Evolutionary conservation across 2,888 invertebrate genomes (phyloP), one percentile per base, ranked within the genome.

Genomic region (Sphaeridia pumilis): DNA sequence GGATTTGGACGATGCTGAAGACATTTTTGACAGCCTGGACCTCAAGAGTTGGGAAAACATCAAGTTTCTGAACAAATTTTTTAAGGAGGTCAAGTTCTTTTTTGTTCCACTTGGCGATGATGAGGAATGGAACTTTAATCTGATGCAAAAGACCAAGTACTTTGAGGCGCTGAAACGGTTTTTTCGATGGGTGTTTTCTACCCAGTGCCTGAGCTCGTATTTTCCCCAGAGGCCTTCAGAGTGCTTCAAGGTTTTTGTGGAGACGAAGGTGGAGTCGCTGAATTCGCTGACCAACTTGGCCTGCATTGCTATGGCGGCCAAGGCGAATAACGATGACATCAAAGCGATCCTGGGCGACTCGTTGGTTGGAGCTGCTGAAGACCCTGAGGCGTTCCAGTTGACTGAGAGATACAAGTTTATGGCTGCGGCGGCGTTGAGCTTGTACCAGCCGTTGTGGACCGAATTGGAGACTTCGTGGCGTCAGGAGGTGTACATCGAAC

Each of bases 351-450:
- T 38, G 5, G 38, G 38, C 20, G 38, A 20, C 12, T 5, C 7
- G 5, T 20, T 38, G 7, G 17, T 38, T 38, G 38, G 38, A 38
- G 20, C 38, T 14, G 5, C 38, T 20, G 38, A 38, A 14, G 38
- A 38, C 20, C 20, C 12, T 20, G 38, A 38, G 4, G 20, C 17
- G 10, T 38, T 38, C 38, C 12, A 17, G 38, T 17, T 38, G 38
- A 38, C 10, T 20, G 38, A 38, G 17, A 38, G 38, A 38, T 38
- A 17, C 38, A 38, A 38, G 38, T 38, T 38, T 20, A 38, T 38
- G 5, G 38, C 38, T 5, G 38, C 38, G 5, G 38, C 38, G 10
- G 38, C 38, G 7, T 17, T 12, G 5, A 38, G 38, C 17, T 20
- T 38, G 17, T 38, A 38, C 17, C 12, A 38, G 17, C 38, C 38